Base-by-base conservation (phyloP, 2,888 invertebrate species). In the Drosophila melanosoma region DNA sequence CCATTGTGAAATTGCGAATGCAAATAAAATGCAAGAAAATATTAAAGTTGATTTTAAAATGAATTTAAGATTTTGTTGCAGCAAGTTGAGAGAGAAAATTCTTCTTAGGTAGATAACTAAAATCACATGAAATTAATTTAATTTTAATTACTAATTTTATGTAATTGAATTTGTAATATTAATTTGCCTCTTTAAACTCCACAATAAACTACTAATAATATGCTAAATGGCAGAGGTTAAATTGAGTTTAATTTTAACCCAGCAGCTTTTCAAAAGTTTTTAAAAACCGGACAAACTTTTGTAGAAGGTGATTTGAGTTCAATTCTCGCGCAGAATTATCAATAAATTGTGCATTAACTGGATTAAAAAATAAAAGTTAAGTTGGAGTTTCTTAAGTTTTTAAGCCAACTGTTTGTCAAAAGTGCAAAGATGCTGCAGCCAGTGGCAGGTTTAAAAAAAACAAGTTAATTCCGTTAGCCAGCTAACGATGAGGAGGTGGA, bases 1-100 rank as follows among this genome's bases (percentile, higher is more conserved):
- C n/a, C 48, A 64, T 20, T 75, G 48, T 52, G 57, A 64, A 64
- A 36, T 36, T 40, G 56, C 60, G 17, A 15, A 33, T 38, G 49
- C 45, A 53, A 32, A 66, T 49, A 38, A 51, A 26, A 29, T 35
- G 12, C 20, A 6, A 15, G 11, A 12, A 26, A 49, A 33, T 23
- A 35, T 23, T 1, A 29, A 6, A 36, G 33, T 15, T 15, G 1
- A 45, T 3, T 54, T 35, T 17, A 1, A 26, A 53, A 60, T 67
- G 12, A 26, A 40, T 57, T 48, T 20, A 1, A 7, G 20, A 40
- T 45, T 57, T 26, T 7, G 7, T 35, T 6, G 33, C 36, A 48
- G 10, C 45, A 15, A 33, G 23, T 40, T 52, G n/a, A 53, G 51
- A n/a, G 35, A 23, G 4, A 7, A 23, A 36, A 51, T 10, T 40